phyloP scores from a whole-genome alignment of 2,113 vertebrate genomes.

The Pyxicephalus adspersus region DNA sequence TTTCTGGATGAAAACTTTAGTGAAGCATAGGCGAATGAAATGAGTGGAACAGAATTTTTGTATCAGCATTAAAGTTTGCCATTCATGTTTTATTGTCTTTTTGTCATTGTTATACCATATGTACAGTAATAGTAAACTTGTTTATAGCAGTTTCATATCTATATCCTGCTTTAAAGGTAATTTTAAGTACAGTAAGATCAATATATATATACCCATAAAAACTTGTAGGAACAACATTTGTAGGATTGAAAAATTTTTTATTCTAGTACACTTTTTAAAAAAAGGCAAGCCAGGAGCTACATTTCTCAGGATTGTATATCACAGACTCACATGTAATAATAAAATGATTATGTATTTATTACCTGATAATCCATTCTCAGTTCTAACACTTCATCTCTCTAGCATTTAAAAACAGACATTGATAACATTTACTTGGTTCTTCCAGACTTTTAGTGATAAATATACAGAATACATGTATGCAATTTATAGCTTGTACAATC shows the following conservation, averaged over 20 bases:
- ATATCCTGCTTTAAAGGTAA: too few relatives aligned
- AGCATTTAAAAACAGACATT: constrained; percentile 20
- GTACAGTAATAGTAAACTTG: too few relatives aligned
- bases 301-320: constrained; percentile 40
- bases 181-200: too few relatives aligned
- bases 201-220: too few relatives aligned
- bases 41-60: too few relatives aligned
- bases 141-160: too few relatives aligned
- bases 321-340: constrained; percentile 39
- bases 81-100: too few relatives aligned
- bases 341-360: constrained; percentile 45
- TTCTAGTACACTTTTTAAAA: constrained; percentile 7
- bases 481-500: constrained; percentile 21
- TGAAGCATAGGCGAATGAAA: too few relatives aligned
- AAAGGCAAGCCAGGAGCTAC: constrained; percentile 33
- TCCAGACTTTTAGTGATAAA: constrained; percentile 23
- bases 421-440: constrained; percentile 27
- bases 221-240: neutral
- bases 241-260: neutral
- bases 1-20: too few relatives aligned
- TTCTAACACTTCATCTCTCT: constrained; percentile 25
- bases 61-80: too few relatives aligned
- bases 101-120: too few relatives aligned
- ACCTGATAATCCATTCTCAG: constrained; percentile 44
- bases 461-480: neutral